Conservation (phyloP, 2,888 invertebrate species). For the Halocaridina rubra region DNA sequence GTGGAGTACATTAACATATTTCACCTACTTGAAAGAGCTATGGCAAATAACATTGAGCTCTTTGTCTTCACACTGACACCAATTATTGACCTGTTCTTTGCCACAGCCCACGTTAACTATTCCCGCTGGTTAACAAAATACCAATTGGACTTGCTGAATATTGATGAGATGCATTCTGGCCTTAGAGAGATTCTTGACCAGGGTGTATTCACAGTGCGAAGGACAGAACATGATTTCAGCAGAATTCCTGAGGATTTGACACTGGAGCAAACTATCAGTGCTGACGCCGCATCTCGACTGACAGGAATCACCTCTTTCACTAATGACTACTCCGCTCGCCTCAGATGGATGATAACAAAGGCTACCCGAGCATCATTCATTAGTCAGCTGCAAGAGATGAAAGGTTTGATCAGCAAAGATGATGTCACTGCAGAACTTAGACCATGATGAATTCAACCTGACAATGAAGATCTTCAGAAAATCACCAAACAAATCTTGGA, state of each 20-base stretch:
- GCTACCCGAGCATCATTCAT: not conserved
- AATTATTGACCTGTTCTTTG: not conserved
- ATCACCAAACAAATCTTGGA: not conserved
- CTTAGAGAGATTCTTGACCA: not conserved
- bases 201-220: not conserved
- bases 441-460: not conserved
- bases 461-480: not conserved
- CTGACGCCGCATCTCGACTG: no score
- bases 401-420: not conserved
- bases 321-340: no score
- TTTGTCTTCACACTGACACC: no score
- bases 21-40: no score
- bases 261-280: no score
- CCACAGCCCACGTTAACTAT: not conserved
- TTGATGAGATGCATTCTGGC: not conserved
- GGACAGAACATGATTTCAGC: not conserved
- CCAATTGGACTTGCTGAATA: not conserved
- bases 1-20: no score
- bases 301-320: no score
- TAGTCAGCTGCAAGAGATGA: no score
- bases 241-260: not conserved
- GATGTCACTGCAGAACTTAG: not conserved
- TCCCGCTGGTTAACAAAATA: not conserved
- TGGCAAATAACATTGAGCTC: no score
- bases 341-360: no score